Evolutionary conservation across 2,797 vertebrate species (phyloP).

Genomic region (Podarcis lilfordi): DNA sequence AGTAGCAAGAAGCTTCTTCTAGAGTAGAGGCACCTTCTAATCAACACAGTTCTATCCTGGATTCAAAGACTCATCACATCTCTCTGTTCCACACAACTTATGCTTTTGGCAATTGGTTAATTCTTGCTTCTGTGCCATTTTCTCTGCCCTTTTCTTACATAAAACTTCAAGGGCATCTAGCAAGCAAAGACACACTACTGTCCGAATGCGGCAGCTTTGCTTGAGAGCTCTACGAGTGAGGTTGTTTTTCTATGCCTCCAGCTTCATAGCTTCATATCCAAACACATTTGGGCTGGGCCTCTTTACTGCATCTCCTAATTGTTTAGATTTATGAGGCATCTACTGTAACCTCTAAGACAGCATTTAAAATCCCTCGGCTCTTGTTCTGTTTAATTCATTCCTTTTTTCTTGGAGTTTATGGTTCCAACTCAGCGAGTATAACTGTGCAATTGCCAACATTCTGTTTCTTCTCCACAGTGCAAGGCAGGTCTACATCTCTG

Average conservation of each 20-base stretch:
- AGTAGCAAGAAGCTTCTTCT: not conserved
- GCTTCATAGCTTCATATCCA: constrained; percentile 38
- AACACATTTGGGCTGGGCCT: constrained; percentile 26
- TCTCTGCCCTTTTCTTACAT: constrained; percentile 2
- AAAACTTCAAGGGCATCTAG: constrained; percentile 19
- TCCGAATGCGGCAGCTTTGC: constrained; percentile 20
- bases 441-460: constrained; percentile 62
- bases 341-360: constrained; percentile 64
- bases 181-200: not conserved
- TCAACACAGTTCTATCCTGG: not conserved
- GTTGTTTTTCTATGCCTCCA: constrained; percentile 34
- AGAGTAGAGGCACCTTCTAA: not conserved
- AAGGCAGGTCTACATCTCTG: constrained; percentile 50
- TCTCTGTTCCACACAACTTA: not conserved
- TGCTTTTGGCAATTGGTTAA: not conserved
- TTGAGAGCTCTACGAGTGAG: constrained; percentile 12
- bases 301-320: constrained; percentile 65
- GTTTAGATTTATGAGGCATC: constrained; percentile 69
- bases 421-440: constrained; percentile 68
- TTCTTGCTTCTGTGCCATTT: constrained; percentile 7
- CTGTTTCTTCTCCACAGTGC: constrained; percentile 62
- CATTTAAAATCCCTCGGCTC: constrained; percentile 67
- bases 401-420: constrained; percentile 36
- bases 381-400: constrained; percentile 70
- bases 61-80: constrained; percentile 19